Evolutionary conservation across 2,113 vertebrate genomes (phyloP), one percentile per base, ranked within the genome.

Genomic region (Pandion haliaetus): DNA sequence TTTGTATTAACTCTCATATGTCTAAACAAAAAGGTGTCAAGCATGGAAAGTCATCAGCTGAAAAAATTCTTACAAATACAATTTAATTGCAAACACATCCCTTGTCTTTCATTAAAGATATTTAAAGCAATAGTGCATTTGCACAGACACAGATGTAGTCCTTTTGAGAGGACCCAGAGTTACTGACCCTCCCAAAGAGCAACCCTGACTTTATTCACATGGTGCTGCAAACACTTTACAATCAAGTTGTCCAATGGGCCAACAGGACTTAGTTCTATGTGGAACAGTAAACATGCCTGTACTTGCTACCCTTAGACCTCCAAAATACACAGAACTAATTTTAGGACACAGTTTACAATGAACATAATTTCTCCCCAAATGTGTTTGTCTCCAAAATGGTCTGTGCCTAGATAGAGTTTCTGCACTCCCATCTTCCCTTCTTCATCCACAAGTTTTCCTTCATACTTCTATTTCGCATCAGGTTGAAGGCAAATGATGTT

Each of bases 11-110:
- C n/a, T 59, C 31, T 80, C 59, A n/a, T 9, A 82, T 73, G 18
- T 58, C 72, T 57, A 94, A 96, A 84, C 83, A 93, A 88, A 94
- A 97, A 91, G 73, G 94, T 94, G 90, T 93, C 72, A 83, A 90
- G 57, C 18, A 21, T 5, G 93, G 42, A 29, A 95, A 96, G n/a
- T 36, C 72, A 94, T 70, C 55, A 80, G 14, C 25, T 45, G 34
- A 66, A 86, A 44, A 82, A 74, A 61, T 25, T 15, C 52, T 55
- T 62, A 38, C 50, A 65, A 86, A 47, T 31, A 63, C 9, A n/a
- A 13, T 58, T 77, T 96, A 94, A 96, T 78, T 94, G 36, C 86
- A 95, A 88, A 74, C 93, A 95, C 25, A 58, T 26, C 44, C 50
- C 58, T 52, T 61, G 26, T 45, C 40, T 79, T 81, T 78, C 52